Conservation (phyloP, 2,888 invertebrate species). For the Sipha maydis region DNA sequence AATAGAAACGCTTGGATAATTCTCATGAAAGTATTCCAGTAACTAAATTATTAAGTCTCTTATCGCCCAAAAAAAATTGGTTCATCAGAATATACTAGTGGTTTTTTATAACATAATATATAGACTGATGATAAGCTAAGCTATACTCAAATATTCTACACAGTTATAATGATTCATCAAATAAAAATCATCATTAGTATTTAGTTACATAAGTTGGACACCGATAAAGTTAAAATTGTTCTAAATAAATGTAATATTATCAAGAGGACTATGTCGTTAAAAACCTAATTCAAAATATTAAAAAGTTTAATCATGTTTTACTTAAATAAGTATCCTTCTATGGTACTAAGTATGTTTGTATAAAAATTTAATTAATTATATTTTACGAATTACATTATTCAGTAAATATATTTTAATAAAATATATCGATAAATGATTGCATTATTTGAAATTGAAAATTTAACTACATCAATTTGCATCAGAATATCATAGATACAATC, state of each 20-base stretch:
- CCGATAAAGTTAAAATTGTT: neutral
- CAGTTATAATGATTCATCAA: neutral
- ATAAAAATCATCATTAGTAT: neutral
- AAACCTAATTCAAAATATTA: neutral
- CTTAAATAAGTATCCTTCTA: neutral
- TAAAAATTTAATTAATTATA: neutral
- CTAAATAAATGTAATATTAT: constrained; percentile 17
- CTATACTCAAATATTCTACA: neutral
- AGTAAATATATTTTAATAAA: neutral
- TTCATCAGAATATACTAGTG: neutral
- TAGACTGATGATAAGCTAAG: neutral
- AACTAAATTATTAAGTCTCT: constrained; percentile 25
- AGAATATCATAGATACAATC: neutral
- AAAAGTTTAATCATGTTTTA: constrained; percentile 17
- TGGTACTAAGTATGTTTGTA: neutral
- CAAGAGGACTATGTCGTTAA: neutral
- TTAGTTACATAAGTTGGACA: neutral
- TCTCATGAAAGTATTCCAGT: constrained; percentile 2
- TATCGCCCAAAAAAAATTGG: neutral
- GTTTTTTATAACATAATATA: neutral
- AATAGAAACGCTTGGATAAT: constrained; percentile 2
- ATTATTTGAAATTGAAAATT: neutral
- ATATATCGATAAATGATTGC: neutral
- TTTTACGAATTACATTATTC: neutral
- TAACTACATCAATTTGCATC: neutral